These are phyloP conservation scores for Linurgus olivaceus DNA, from an alignment of 2,797 vertebrate species.

Conservation along the genomic window DNA sequence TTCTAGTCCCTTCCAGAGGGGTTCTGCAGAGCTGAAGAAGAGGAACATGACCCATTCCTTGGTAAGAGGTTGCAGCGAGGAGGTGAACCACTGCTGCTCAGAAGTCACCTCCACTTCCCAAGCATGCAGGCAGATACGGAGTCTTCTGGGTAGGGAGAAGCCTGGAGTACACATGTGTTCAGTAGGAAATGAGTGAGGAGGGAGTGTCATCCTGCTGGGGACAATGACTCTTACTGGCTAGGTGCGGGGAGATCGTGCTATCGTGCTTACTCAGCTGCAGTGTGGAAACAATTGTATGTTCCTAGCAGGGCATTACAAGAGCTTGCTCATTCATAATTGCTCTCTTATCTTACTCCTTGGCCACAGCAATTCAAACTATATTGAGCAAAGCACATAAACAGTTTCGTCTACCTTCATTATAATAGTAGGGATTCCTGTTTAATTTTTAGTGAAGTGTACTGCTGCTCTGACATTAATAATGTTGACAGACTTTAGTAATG, in stretches of 20 bases:
- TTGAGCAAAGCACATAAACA: slow-evolving; percentile 49
- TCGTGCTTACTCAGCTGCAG: slow-evolving; percentile 39
- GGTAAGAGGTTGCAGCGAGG: background rate
- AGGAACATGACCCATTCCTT: background rate
- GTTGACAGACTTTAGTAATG: background rate
- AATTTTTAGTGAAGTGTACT: background rate
- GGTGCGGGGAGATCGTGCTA: background rate
- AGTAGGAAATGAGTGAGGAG: slow-evolving; percentile 40
- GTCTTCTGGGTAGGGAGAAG: background rate
- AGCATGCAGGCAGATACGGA: background rate
- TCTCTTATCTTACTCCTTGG: slow-evolving; percentile 25
- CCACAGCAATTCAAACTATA: slow-evolving; percentile 12
- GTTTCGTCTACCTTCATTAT: slow-evolving; percentile 11
- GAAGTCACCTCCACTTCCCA: background rate
- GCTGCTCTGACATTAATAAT: slow-evolving; percentile 5
- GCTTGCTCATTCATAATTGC: slow-evolving; percentile 52
- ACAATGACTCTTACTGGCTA: background rate
- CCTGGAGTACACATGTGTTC: background rate
- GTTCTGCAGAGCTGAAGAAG: background rate
- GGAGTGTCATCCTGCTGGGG: background rate
- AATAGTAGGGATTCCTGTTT: slow-evolving; percentile 29
- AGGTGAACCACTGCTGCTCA: background rate
- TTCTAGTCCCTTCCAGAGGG: background rate
- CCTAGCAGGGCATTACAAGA: background rate
- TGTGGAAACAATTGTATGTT: slow-evolving; percentile 18